These are phyloP conservation scores for Cheilosia vernalis DNA, from an alignment of 2,888 invertebrate species.

Conservation along the genomic window DNA sequence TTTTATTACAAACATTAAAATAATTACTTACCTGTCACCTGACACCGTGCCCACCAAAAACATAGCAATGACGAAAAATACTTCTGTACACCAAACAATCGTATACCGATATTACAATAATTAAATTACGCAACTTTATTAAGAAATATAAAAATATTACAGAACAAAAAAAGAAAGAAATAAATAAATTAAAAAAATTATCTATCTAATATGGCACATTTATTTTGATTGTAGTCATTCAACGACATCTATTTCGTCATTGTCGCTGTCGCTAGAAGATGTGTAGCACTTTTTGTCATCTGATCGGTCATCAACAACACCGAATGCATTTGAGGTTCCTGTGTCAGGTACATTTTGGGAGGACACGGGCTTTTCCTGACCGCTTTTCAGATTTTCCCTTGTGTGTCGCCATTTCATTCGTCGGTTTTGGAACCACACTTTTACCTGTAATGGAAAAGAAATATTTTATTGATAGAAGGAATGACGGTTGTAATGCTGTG, in stretches of 20 bases:
- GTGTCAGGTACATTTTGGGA: constrained; percentile 26
- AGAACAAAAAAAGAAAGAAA: background rate
- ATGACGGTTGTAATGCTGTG: background rate
- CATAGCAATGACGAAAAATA: no score
- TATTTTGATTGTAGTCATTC: constrained; percentile 75
- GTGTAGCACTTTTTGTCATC: constrained; percentile 52
- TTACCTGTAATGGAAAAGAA: constrained; percentile 86
- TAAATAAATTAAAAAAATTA: constrained; percentile 55
- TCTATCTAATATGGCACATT: constrained; percentile 66
- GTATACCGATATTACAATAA: no score
- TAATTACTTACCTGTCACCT: no score
- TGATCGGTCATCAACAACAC: background rate
- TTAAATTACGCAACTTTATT: background rate
- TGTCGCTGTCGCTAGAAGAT: constrained; percentile 79
- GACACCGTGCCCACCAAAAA: no score
- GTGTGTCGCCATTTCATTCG: constrained; percentile 95
- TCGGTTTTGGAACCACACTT: constrained; percentile 96
- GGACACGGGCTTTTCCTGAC: constrained; percentile 81
- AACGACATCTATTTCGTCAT: constrained; percentile 82
- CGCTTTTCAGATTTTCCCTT: constrained; percentile 85
- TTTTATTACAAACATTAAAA: no score
- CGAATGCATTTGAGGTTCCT: constrained; percentile 1
- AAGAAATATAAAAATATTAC: constrained; percentile 10
- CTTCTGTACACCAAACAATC: no score
- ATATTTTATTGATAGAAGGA: background rate